A percentile compares a stretch with the other conserved stretches of the same genome.
These are phyloP conservation scores for Cotesia chilonis DNA, from an alignment of 1,140 invertebrate genomes.

Conservation along the genomic window DNA sequence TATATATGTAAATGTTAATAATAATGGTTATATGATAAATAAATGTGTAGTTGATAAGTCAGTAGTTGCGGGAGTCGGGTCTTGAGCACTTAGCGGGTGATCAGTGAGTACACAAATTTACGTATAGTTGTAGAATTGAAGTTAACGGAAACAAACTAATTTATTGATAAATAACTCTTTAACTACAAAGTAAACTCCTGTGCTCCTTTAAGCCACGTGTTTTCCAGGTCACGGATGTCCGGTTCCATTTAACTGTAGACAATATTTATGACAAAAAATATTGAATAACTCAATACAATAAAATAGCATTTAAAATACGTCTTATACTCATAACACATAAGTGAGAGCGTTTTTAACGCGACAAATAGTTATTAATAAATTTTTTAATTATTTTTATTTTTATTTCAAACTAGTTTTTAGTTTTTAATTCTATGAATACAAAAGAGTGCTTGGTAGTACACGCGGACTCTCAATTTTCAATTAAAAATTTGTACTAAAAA, in stretches of 20 bases:
- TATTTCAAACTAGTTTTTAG: neutral
- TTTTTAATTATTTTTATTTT: constrained; percentile 21
- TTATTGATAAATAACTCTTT: neutral
- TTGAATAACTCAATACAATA: constrained; percentile 49
- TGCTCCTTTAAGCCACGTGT: neutral
- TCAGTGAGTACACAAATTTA: neutral
- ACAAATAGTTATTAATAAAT: constrained; percentile 35
- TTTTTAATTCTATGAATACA: too few species aligned
- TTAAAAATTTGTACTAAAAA: neutral
- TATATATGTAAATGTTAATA: neutral
- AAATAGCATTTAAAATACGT: constrained; percentile 19
- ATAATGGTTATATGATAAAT: too few species aligned
- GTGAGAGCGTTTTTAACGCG: constrained; percentile 34
- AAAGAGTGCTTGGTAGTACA: neutral
- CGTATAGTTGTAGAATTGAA: neutral
- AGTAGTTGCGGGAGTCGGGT: neutral
- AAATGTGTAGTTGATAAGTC: constrained; percentile 1
- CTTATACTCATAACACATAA: constrained; percentile 36
- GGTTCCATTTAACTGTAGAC: constrained; percentile 63
- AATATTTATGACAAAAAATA: constrained; percentile 65
- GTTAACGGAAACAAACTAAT: neutral
- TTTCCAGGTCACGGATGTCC: constrained; percentile 59
- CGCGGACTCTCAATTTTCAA: neutral
- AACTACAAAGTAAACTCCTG: neutral
- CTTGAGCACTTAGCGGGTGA: neutral